These are phyloP conservation scores for Conopomorpha cramerella DNA, from an alignment of 1,140 invertebrate genomes.

Conservation along the genomic window DNA sequence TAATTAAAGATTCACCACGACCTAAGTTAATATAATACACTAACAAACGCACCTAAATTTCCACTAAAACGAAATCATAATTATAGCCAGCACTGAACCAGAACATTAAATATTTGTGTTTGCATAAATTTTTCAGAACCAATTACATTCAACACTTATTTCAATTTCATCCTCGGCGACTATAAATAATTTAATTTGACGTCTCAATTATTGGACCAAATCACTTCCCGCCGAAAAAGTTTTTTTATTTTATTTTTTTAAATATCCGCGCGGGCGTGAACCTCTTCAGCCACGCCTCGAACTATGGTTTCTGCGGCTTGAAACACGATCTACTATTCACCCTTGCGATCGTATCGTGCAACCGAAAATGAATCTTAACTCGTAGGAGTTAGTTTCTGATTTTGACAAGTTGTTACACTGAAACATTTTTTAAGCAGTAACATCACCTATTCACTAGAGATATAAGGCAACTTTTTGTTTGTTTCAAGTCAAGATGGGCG, in stretches of 20 bases:
- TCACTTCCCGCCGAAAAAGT: slow-evolving; percentile 24
- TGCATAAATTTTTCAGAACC: slow-evolving; percentile 44
- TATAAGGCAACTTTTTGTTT: not conserved
- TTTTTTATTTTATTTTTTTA: slow-evolving; percentile 20
- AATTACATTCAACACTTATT: slow-evolving; percentile 40
- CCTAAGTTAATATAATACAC: not conserved
- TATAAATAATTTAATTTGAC: slow-evolving; percentile 51
- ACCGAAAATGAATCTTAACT: not conserved
- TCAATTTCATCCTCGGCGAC: slow-evolving; percentile 28
- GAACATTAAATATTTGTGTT: not conserved
- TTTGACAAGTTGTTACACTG: not conserved
- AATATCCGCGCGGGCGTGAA: slow-evolving; percentile 18
- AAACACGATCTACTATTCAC: no score
- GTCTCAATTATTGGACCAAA: slow-evolving; percentile 47
- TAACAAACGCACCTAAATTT: not conserved
- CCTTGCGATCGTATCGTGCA: not conserved
- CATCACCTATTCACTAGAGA: not conserved
- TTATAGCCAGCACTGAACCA: not conserved
- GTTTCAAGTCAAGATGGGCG: slow-evolving; percentile 19
- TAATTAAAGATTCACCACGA: not conserved
- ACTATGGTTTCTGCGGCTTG: no score
- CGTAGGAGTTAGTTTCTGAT: not conserved
- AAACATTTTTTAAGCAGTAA: slow-evolving; percentile 1
- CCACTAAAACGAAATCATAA: not conserved
- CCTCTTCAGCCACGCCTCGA: slow-evolving; percentile 38